Evolutionary conservation across 1,140 invertebrate genomes (phyloP), one percentile per base, ranked within the genome.

Genomic region (Pseudomyrmex flavicornis): DNA sequence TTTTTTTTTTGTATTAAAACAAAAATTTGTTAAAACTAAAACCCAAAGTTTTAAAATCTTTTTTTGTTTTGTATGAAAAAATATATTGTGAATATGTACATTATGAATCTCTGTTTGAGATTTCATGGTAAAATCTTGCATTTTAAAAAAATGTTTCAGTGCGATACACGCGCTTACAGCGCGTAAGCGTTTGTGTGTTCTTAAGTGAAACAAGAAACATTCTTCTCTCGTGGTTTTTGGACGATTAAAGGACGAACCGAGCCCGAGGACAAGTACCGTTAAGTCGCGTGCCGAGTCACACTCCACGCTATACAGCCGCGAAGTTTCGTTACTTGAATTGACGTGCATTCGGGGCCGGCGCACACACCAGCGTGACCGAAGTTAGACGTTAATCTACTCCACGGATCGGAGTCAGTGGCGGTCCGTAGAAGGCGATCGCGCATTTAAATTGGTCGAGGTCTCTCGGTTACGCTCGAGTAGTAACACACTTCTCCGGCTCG

Each of bases 371-470:
- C 52, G 63, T n/a, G 26, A 50, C 65, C 54, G 46, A 22, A 74
- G 79, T 54, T 69, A 74, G 26, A 46, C 59, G 59, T 65, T 82
- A 79, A 87, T 87, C 86, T 2, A 58, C 44, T 62, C 50, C 20
- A 65, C 63, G 50, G n/a, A 88, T 66, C 84, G 82, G 54, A 82
- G 83, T 82, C 50, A 70, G 66, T 58, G 80, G 70, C n/a, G 70
- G 76, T 83, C 84, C 87, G 84, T 88, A 82, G 87, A 85, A 88
- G 83, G 86, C 74, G 83, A 88, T 88, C 83, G 83, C 75, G 76
- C 88, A 83, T 89, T 86, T 89, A 86, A 89, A 86, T 89, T 89
- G 87, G 82, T 86, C 88, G 87, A 88, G 87, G 87, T 88, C 86
- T 88, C 83, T 88, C 86, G 87, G 86, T 88, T 88, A 88, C 87